Conservation (phyloP, 2,888 invertebrate genomes). For the Geotrupes spiniger region DNA sequence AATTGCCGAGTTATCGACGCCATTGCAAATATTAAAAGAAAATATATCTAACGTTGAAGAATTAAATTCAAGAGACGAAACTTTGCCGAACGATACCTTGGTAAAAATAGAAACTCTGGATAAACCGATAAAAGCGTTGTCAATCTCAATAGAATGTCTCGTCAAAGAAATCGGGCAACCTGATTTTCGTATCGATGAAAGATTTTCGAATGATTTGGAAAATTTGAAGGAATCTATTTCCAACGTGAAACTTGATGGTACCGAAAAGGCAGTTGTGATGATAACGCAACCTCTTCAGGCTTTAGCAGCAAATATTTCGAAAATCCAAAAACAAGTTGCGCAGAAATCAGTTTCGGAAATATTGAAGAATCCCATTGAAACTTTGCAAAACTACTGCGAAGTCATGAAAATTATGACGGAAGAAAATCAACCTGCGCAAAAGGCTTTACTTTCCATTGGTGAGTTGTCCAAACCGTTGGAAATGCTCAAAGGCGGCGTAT, state of each 20-base stretch:
- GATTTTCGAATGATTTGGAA: not conserved
- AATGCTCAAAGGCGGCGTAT: slow-evolving; percentile 12
- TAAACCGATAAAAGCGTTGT: slow-evolving; percentile 30
- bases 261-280: not conserved
- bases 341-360: too few species aligned
- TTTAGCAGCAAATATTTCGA: too few species aligned
- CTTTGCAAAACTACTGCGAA: not conserved
- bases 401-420: not conserved
- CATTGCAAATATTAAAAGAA: slow-evolving; percentile 20
- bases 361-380: not conserved
- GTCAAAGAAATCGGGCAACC: not conserved
- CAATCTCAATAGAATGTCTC: slow-evolving; percentile 8
- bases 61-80: too few species aligned
- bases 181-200: too few species aligned
- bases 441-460: not conserved
- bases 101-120: slow-evolving; percentile 26
- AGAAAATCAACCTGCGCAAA: not conserved
- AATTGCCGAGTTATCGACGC: slow-evolving; percentile 7
- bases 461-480: slow-evolving; percentile 2
- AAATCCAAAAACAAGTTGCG: too few species aligned
- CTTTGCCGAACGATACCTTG: slow-evolving; percentile 8
- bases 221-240: not conserved
- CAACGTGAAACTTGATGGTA: slow-evolving; percentile 4
- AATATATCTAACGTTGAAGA: slow-evolving; percentile 18
- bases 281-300: too few species aligned